phyloP scores from a whole-genome alignment of 2,888 invertebrate genomes.

The Drosophila nr. perissopoda region DNA sequence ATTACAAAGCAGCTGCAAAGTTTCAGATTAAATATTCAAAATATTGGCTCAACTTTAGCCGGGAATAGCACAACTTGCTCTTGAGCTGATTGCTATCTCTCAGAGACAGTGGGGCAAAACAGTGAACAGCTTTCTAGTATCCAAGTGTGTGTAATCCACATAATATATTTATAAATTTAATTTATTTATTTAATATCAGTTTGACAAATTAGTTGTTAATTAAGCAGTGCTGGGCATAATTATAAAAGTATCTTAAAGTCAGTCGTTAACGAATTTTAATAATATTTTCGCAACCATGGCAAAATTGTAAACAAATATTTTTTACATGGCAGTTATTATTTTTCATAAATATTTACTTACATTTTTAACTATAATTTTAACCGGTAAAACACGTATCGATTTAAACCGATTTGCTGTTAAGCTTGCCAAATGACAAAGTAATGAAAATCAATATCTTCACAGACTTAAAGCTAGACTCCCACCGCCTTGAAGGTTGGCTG shows the following conservation, averaged over 20 bases:
- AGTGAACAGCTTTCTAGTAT: background rate
- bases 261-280: background rate
- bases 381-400: background rate
- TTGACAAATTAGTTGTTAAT: background rate
- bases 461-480: background rate
- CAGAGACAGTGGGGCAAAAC: background rate
- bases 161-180: background rate
- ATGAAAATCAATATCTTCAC: background rate
- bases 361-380: background rate
- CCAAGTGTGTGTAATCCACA: background rate
- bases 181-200: too few relatives aligned
- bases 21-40: constrained; percentile 68
- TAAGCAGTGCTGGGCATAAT: background rate
- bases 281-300: background rate
- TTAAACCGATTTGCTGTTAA: background rate
- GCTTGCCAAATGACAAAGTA: background rate
- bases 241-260: background rate
- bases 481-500: background rate
- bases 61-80: constrained; percentile 27
- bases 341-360: background rate
- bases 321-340: background rate
- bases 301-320: background rate
- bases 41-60: constrained; percentile 17
- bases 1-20: constrained; percentile 65
- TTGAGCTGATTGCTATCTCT: constrained; percentile 2